Base-by-base conservation (phyloP, 2,888 invertebrate genomes). In the Steromphala cineraria region DNA sequence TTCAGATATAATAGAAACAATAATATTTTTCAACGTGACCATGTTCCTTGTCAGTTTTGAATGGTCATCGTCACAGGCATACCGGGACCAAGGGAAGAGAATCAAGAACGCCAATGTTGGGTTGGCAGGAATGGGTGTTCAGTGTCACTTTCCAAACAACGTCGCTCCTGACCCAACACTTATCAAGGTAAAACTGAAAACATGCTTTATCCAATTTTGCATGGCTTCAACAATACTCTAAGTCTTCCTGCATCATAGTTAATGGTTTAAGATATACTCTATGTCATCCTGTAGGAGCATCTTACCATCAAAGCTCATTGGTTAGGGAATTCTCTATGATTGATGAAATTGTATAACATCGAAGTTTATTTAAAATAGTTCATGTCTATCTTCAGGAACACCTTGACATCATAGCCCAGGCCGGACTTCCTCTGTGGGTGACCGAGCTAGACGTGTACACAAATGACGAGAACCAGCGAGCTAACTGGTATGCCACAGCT, bases 391-490 rank as follows among this genome's bases (percentile, higher is more conserved):
- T 40, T 10, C 76, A 87, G 87, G 71, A 78, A 53, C 82, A 84
- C 17, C 78, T 87, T 31, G 86, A 87, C 71, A 81, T 75, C 5
- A 78, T 87, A 40, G 84, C 87, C 0, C 36, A 82, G 28, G 82
- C 86, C 0, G 85, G 85, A 0, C 62, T 86, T 5, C 87, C 87
- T 28, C 75, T 87, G n/a, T 87, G 85, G 86, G 80, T 85, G n/a
- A 86, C 87, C 10, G 87, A 87, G 55, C 67, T 87, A 28, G 82
- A 84, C 5, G 55, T 86, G 10, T 75, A 24, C 28, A 79, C 80
- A 13, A 52, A 78, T 5, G 84, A 87, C 75, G 86, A 86, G 75
- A 82, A 85, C 80, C 55, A 62, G 8, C 53, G 84, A 36, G 84
- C 84, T 0, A 80, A 84, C 19, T 82, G 77, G 79, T 80, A 80